Conservation (phyloP, 2,797 vertebrate genomes). For the Rousettus madagascariensis region DNA sequence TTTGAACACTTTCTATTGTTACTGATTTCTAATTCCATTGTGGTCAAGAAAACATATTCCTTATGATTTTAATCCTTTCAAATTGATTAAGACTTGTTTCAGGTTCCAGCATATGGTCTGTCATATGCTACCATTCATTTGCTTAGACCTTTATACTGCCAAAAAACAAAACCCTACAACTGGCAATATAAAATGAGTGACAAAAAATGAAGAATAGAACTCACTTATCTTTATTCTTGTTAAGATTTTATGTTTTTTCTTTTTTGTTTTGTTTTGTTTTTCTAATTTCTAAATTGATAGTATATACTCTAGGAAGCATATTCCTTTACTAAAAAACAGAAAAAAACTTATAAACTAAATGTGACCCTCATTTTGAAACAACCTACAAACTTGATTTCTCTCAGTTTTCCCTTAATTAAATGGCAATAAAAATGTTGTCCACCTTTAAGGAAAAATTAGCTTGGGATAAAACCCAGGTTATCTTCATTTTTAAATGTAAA, state of each 20-base stretch:
- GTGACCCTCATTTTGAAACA: conserved; percentile 40
- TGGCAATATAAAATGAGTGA: background rate
- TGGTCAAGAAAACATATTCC: background rate
- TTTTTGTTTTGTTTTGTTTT: background rate
- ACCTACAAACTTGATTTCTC: background rate
- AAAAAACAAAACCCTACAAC: background rate
- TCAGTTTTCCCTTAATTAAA: conserved; percentile 19
- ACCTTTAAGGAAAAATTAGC: conserved; percentile 49
- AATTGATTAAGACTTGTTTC: background rate
- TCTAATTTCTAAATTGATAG: background rate
- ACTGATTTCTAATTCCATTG: background rate
- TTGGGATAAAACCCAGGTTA: conserved; percentile 1
- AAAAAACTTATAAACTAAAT: conserved; percentile 27
- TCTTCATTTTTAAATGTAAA: conserved; percentile 35
- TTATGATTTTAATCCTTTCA: background rate
- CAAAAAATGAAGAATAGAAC: background rate
- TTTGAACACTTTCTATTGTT: background rate
- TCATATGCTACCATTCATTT: background rate
- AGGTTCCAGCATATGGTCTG: background rate
- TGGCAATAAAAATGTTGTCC: background rate
- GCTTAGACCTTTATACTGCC: background rate
- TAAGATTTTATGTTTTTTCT: background rate
- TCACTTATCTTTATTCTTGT: background rate
- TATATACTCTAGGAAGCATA: background rate
- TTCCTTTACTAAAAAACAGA: background rate